phyloP scores from a whole-genome alignment of 2,113 vertebrate species.

The Platysternon megacephalum region DNA sequence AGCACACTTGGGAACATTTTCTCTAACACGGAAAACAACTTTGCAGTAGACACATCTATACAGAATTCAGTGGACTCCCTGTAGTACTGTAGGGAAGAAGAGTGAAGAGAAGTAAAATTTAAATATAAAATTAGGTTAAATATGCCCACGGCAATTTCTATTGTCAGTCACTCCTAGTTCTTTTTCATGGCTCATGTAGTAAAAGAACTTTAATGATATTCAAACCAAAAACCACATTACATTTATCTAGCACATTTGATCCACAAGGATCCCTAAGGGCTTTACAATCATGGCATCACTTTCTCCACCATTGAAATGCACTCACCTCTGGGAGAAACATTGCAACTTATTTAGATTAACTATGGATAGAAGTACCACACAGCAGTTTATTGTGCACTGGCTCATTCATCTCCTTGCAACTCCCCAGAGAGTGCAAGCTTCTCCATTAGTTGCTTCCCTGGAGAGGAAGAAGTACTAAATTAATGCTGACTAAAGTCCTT shows the following conservation, averaged over 20 bases:
- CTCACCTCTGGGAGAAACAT: not conserved
- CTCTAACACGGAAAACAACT: not conserved
- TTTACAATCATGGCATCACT: not conserved
- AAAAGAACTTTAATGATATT: not conserved
- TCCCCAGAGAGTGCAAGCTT: not conserved
- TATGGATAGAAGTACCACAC: not conserved
- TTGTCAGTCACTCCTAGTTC: not conserved
- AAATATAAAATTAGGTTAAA: not conserved
- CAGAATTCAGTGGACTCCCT: slow-evolving; percentile 2
- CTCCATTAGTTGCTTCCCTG: not conserved
- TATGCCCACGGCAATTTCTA: not conserved
- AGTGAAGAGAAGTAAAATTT: not conserved
- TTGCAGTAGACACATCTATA: not conserved
- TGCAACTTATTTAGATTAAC: not conserved
- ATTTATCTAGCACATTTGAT: not conserved
- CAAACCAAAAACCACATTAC: not conserved
- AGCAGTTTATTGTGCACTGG: not conserved
- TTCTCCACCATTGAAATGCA: not conserved
- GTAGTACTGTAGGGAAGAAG: slow-evolving; percentile 11
- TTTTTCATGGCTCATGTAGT: not conserved
- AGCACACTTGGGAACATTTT: slow-evolving; percentile 1
- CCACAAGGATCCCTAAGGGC: not conserved
- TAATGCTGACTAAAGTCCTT: not conserved
- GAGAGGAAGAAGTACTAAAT: not conserved
- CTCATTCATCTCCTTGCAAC: not conserved